A percentile compares a stretch with the other conserved stretches of the same genome.
These are phyloP conservation scores for Ptychochromis oligacanthus DNA, from an alignment of 2,113 vertebrate species.

Conservation along the genomic window DNA sequence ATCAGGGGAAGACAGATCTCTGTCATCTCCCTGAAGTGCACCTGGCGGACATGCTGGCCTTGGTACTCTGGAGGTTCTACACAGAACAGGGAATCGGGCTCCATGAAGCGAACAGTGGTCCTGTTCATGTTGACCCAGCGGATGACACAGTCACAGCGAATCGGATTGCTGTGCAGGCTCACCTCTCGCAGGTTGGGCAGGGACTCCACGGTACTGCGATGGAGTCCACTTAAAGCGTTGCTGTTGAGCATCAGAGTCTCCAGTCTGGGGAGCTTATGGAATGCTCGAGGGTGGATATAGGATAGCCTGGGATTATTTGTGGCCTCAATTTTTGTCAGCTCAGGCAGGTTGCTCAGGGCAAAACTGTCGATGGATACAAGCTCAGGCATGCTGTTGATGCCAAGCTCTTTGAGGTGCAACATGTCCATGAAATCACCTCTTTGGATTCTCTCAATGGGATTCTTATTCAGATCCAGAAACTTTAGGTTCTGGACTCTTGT, in stretches of 20 bases:
- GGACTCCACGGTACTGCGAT: constrained; percentile 87
- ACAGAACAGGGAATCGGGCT: constrained; percentile 91
- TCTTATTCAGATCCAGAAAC: constrained; percentile 96
- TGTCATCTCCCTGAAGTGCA: constrained; percentile 95
- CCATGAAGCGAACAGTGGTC: constrained; percentile 92
- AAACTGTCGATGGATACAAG: constrained; percentile 92
- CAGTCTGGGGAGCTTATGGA: constrained; percentile 88
- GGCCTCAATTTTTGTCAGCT: constrained; percentile 94
- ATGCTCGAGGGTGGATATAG: constrained; percentile 92
- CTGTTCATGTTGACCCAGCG: constrained; percentile 96
- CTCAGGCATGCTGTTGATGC: constrained; percentile 96
- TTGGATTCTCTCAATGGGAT: constrained; percentile 91
- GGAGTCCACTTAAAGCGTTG: constrained; percentile 91
- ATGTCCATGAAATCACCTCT: constrained; percentile 93
- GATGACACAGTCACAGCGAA: constrained; percentile 92
- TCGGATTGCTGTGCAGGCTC: constrained; percentile 94
- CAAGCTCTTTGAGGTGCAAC: constrained; percentile 92
- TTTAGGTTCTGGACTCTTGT: constrained; percentile 87
- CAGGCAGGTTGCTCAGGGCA: constrained; percentile 91
- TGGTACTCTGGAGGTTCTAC: constrained; percentile 91
- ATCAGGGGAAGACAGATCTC: constrained; percentile 95
- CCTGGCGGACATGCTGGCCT: constrained; percentile 88
- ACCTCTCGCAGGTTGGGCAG: constrained; percentile 93
- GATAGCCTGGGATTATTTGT: constrained; percentile 94
- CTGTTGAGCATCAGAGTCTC: constrained; percentile 95